Evolutionary conservation across 2,888 invertebrate species (phyloP), one percentile per base, ranked within the genome.

Genomic region (Cylloceria caligata): DNA sequence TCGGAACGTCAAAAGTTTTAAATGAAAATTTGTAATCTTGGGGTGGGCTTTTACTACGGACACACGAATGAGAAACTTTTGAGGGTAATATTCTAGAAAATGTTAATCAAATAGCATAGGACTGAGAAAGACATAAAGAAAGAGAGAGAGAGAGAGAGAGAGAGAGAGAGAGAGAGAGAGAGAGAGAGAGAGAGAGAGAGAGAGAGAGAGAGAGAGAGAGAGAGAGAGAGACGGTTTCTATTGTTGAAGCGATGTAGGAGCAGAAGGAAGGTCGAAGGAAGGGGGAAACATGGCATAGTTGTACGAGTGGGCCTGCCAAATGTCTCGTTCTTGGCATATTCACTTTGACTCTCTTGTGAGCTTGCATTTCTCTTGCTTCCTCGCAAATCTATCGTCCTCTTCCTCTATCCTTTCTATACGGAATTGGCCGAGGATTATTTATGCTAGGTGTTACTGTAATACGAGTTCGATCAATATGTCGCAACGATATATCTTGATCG

Each of bases 21-120:
- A 90, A 91, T 90, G 90, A 90, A 90, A 90, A 91, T 90, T 89
- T 89, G 90, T 90, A 90, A 90, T 90, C 88, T 87, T 85, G 68
- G 73, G 69, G 64, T 64, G 68, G 85, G 86, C 87, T 89, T 88
- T 90, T 49, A 87, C 85, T 81, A 85, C 86, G 83, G 85, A 85
- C 83, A 81, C 55, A 47, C 24, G 52, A 64, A 69, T n/a, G 65
- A 55, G 19, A 82, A 88, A 86, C 78, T 86, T 88, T 78, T 24
- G 65, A 45, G 83, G 60, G 42, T 71, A 83, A 84, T 85, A 87
- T 86, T 87, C 89, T 84, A 88, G 80, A 89, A 90, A 90, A 89
- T 90, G 88, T 89, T 90, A 90, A 90, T 90, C 87, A 89, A 89
- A 89, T 84, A 87, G 84, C 73, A 81, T 30, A 47, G 75, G 57